These are phyloP conservation scores for Himalopsyche anomala DNA, from an alignment of 2,888 invertebrate genomes.

Conservation along the genomic window DNA sequence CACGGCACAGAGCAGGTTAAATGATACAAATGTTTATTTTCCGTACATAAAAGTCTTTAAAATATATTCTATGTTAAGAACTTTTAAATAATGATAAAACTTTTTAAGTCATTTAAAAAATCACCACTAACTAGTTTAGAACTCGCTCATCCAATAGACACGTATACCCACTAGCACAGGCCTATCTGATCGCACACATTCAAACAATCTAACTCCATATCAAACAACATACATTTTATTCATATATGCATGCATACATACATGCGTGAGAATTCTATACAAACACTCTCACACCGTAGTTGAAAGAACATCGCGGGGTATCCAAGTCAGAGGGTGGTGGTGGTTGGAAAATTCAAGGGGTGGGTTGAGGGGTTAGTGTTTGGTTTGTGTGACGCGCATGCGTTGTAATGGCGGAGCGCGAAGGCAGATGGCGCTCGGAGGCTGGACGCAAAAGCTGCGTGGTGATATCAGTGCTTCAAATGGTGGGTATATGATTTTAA, in stretches of 20 bases:
- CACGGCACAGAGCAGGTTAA: no score
- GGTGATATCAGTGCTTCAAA: not conserved
- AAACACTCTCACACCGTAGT: constrained; percentile 34
- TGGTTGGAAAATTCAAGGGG: not conserved
- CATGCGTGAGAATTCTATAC: constrained; percentile 29
- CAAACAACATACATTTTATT: constrained; percentile 22
- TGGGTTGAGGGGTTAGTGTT: constrained; percentile 5
- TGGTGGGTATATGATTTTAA: not conserved
- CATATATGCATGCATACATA: constrained; percentile 40
- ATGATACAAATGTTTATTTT: no score
- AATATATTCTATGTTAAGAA: no score
- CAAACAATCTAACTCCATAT: not conserved
- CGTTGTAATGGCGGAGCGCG: constrained; percentile 35
- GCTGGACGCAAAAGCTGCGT: constrained; percentile 37
- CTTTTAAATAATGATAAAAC: no score
- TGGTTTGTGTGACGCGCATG: constrained; percentile 35
- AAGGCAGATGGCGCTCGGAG: constrained; percentile 40
- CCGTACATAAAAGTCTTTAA: no score
- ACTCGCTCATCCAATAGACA: constrained; percentile 15
- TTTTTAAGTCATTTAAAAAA: not conserved
- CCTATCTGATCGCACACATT: not conserved
- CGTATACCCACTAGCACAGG: not conserved
- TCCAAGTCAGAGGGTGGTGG: constrained; percentile 9
- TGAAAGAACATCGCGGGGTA: constrained; percentile 39
- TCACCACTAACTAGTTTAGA: not conserved